phyloP scores from a whole-genome alignment of 1,140 invertebrate species.

The Brachionus rotundiformis region DNA sequence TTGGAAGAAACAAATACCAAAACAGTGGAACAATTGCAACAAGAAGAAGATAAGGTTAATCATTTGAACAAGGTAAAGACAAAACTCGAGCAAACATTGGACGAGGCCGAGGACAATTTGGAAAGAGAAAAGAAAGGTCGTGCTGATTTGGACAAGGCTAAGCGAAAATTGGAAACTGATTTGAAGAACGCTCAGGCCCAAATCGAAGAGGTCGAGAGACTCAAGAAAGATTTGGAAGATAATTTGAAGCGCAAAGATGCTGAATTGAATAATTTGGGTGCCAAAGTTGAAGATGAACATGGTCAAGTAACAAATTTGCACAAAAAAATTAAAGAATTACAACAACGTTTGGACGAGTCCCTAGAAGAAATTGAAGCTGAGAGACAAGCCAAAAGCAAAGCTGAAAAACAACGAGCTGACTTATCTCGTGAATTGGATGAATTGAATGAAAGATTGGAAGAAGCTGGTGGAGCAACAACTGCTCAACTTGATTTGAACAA shows the following conservation, averaged over 20 bases:
- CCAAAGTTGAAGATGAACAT: constrained; percentile 97
- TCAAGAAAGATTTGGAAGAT: constrained; percentile 96
- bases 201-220: constrained; percentile 91
- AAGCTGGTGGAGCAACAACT: constrained; percentile 98
- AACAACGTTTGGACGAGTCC: constrained; percentile 82
- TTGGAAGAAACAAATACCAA: constrained; percentile 92
- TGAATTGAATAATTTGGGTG: constrained; percentile 87
- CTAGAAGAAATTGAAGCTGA: constrained; percentile 96
- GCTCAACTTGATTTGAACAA: constrained; percentile 99
- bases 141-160: constrained; percentile 94
- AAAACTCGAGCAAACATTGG: constrained; percentile 94
- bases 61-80: constrained; percentile 98
- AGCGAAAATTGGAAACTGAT: constrained; percentile 88
- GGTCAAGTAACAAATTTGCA: constrained; percentile 88
- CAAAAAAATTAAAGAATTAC: constrained; percentile 96
- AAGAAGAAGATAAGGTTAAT: constrained; percentile 97
- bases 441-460: constrained; percentile 91
- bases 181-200: constrained; percentile 97
- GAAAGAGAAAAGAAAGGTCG: constrained; percentile 98
- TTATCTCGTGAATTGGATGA: constrained; percentile 92
- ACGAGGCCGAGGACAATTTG: constrained; percentile 92
- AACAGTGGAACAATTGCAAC: constrained; percentile 90
- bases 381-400: constrained; percentile 78
- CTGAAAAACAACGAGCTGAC: constrained; percentile 94
- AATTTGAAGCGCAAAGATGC: constrained; percentile 79